phyloP scores from a whole-genome alignment of 2,113 vertebrate species.

The Cinclus mexicanus region DNA sequence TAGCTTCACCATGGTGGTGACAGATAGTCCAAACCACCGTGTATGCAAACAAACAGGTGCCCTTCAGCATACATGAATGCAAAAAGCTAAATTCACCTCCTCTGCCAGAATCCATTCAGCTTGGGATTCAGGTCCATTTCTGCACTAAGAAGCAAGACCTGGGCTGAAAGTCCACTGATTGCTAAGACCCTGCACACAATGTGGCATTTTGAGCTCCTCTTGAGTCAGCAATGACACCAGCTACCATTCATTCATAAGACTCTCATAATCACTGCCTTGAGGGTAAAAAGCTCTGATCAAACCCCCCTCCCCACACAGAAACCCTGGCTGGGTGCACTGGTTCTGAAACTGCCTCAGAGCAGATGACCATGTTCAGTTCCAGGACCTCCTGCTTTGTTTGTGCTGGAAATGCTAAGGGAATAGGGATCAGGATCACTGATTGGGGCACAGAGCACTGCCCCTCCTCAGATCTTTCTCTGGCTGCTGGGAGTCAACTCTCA shows the following conservation, averaged over 20 bases:
- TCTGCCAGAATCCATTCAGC: background rate
- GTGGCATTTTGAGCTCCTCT: background rate
- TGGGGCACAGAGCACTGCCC: background rate
- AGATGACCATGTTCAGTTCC: background rate
- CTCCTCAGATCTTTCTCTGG: background rate
- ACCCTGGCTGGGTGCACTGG: background rate
- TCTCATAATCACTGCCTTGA: background rate
- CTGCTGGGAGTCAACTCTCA: background rate
- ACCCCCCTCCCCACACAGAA: background rate
- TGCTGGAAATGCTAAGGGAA: rapidly evolving
- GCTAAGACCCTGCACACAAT: background rate
- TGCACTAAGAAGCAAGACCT: background rate
- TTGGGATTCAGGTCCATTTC: background rate
- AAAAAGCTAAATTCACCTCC: background rate
- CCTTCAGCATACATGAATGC: background rate
- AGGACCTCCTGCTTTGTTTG: background rate
- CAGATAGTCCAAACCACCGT: background rate
- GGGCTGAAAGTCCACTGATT: background rate
- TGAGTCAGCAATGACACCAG: background rate
- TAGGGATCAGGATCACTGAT: background rate
- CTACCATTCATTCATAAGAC: background rate
- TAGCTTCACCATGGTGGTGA: background rate
- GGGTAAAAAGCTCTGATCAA: background rate
- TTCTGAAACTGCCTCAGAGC: background rate
- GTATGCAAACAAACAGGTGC: background rate